Evolutionary conservation across 2,888 invertebrate species (phyloP), one percentile per base, ranked within the genome.

Genomic region (Caenorhabditis drosophilae): DNA sequence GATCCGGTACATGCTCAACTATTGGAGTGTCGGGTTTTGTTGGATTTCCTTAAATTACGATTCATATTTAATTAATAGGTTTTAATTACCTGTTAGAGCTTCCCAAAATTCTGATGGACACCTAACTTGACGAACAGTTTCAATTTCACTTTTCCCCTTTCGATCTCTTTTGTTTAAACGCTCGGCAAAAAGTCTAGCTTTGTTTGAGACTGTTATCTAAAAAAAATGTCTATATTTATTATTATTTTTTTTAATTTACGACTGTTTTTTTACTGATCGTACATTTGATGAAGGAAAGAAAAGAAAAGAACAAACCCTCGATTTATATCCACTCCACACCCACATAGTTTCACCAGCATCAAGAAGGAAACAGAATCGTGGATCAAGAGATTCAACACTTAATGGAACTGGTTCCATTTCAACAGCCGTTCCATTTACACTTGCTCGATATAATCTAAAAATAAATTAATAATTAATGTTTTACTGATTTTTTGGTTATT

Each of bases 151-250:
- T 84, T 91, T 91, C 83, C 92, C 93, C 85, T 98, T 98, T 20
- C 97, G 88, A 85, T 99, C 98, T 83, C 94, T 93, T 85, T 97
- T 97, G 85, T 96, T 98, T 58, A 99, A 92, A 85, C 97, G 97
- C 85, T 98, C 98, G 2, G 96, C 92, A 87, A 98, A 89, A 15
- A 99, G 86, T 52, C 94, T 87, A 46, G 76, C 80, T 53, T 84
- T 84, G 52, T 76, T 82, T 9, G 83, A 67, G 2, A 81, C 75
- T 1, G 82, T 81, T 16, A 79, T 76, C 80, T 79, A 54, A 31
- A 73, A 54, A 41, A 50, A 52, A 48, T 46, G 12, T 27, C 18
- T 9, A 9, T 44, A 9, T 44, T 20, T 20, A 23, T 36, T 15
- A 38, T 9, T 18, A 42, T 47, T 16, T n/a, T 35, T 15, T 16